Evolutionary conservation across 2,797 vertebrate genomes (phyloP).

Genomic region (Euthynnus affinis): DNA sequence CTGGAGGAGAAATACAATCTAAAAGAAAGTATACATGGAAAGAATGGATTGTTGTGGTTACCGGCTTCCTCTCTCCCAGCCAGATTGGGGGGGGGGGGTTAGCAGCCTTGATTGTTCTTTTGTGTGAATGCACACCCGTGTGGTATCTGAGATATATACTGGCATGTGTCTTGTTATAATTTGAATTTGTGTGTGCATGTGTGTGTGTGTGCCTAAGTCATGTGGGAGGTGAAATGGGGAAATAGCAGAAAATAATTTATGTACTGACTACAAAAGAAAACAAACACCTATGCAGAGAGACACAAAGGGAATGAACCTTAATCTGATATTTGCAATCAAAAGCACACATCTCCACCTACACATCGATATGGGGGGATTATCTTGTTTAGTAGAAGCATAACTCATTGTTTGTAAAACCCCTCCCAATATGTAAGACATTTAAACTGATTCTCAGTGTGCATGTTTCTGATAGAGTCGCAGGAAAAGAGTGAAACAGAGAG

Average conservation of each 20-base stretch:
- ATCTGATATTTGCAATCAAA: slow-evolving; percentile 50
- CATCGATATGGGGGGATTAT: slow-evolving; percentile 44
- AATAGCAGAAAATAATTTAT: slow-evolving; percentile 24
- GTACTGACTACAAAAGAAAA: slow-evolving; percentile 30
- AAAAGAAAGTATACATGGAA: slow-evolving; percentile 40
- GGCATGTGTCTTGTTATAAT: slow-evolving; percentile 47
- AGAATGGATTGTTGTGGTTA: slow-evolving; percentile 52
- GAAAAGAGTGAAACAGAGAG: slow-evolving; percentile 16
- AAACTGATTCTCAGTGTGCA: slow-evolving; percentile 4
- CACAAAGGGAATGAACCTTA: slow-evolving; percentile 21
- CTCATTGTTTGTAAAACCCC: slow-evolving; percentile 27
- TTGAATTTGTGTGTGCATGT: slow-evolving; percentile 46
- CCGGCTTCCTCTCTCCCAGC: slow-evolving; percentile 23
- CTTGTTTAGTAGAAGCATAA: slow-evolving; percentile 36
- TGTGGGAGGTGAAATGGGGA: slow-evolving; percentile 37
- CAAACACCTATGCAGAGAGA: slow-evolving; percentile 23
- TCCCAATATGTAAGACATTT: neutral
- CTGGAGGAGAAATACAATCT: slow-evolving; percentile 51
- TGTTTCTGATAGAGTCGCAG: slow-evolving; percentile 30
- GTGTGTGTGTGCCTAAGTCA: slow-evolving; percentile 26
- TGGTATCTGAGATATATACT: slow-evolving; percentile 38
- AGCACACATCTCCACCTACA: slow-evolving; percentile 29
- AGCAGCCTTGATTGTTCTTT: slow-evolving; percentile 27
- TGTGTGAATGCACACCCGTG: neutral
- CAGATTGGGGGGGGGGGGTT: neutral